These are phyloP conservation scores for Sciurus carolinensis DNA, from an alignment of 2,797 vertebrate genomes.

Conservation along the genomic window DNA sequence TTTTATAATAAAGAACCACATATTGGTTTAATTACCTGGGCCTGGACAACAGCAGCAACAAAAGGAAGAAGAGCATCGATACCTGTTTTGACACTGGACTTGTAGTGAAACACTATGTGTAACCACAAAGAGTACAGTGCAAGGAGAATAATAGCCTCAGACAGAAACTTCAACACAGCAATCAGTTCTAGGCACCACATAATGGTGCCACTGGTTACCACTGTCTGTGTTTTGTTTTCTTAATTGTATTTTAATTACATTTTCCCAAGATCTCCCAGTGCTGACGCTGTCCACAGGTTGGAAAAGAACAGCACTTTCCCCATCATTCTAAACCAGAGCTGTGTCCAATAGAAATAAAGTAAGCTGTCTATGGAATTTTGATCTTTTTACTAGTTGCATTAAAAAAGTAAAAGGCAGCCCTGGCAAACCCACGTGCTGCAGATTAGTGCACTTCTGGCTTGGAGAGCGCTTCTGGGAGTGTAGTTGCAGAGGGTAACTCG, in stretches of 20 bases:
- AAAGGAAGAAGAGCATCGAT: background rate
- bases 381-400: background rate
- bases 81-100: background rate
- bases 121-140: background rate
- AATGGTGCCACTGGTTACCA: background rate
- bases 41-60: background rate
- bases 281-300: background rate
- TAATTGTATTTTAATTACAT: constrained; percentile 13
- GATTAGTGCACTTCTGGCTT: too few relatives aligned
- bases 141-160: background rate
- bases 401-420: background rate
- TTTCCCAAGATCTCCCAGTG: background rate
- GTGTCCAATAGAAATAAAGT: background rate
- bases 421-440: too few relatives aligned
- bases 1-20: background rate
- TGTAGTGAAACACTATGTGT: background rate
- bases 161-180: background rate
- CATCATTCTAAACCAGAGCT: background rate
- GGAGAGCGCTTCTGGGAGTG: too few relatives aligned
- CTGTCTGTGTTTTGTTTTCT: background rate
- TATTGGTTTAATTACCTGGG: background rate
- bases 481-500: too few relatives aligned
- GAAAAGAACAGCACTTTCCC: background rate
- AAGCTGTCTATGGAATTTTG: background rate
- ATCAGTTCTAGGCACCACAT: background rate